phyloP scores from a whole-genome alignment of 2,888 invertebrate species.

The Eurois occulta region DNA sequence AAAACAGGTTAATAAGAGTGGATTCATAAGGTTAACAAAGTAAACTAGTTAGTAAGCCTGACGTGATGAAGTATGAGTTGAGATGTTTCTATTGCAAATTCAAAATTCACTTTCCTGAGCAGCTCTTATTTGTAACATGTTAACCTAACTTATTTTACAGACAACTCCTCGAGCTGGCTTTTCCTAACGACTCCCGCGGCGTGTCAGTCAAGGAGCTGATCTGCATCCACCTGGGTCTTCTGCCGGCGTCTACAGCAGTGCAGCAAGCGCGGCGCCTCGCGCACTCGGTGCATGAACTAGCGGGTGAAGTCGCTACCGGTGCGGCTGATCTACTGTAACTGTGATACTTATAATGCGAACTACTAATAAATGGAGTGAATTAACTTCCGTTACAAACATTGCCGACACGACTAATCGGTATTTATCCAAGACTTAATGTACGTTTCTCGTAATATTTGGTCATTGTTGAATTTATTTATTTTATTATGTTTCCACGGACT shows the following conservation, averaged over 20 bases:
- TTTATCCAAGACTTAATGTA: not conserved
- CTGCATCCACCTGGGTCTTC: slow-evolving; percentile 95
- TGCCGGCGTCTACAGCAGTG: slow-evolving; percentile 95
- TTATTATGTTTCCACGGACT: not conserved
- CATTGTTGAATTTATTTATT: too few species aligned
- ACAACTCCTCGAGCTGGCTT: slow-evolving; percentile 83
- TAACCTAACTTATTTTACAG: slow-evolving; percentile 69
- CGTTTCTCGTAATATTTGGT: not conserved
- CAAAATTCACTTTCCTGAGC: not conserved
- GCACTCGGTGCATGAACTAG: slow-evolving; percentile 94
- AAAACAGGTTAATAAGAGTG: not conserved
- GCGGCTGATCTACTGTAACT: slow-evolving; percentile 80
- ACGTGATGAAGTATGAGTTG: not conserved
- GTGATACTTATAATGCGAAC: not conserved
- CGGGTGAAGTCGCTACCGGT: slow-evolving; percentile 89
- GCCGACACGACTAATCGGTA: not conserved
- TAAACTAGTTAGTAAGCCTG: not conserved
- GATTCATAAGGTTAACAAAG: not conserved
- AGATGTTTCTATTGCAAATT: not conserved
- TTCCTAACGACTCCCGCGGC: slow-evolving; percentile 82
- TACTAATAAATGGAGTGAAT: slow-evolving; percentile 10
- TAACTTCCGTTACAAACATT: not conserved
- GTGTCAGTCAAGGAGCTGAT: slow-evolving; percentile 92
- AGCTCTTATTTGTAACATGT: not conserved
- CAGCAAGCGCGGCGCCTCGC: slow-evolving; percentile 96